Evolutionary conservation across 1,140 invertebrate genomes (phyloP), one percentile per base, ranked within the genome.

Genomic region (Octopus sinensis): DNA sequence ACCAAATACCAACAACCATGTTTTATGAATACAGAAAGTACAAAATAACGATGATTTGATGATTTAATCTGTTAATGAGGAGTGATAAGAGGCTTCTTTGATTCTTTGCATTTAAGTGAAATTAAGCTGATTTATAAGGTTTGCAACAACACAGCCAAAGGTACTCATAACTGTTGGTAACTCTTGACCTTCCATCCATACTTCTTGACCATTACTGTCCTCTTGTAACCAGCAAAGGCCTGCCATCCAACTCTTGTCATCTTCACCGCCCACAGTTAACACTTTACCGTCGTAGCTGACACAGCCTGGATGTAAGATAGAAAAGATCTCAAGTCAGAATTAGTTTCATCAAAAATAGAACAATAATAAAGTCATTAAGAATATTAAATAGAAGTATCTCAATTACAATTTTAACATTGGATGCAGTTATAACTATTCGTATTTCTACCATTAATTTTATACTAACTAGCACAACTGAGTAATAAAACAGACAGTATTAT

Each of bases 241-340:
- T 10, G 88, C 89, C 89, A 90, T 90, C 89, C 89, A 90, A 83
- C 88, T 89, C 78, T 89, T 89, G 82, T 90, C 89, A 83, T 90
- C 89, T 79, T 90, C 88, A 6, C 88, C 88, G 52, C 89, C 89
- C 13, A 90, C 87, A 9, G 89, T 86, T 54, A 89, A 79, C 23
- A 90, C 86, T 4, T 85, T 89, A 76, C 87, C 86, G 4, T 85
- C 85, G 79, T 88, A 89, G 78, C 89, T 90, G 23, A 90, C 89
- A 12, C 89, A 86, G 54, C 88, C 88, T 89, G 81, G 4, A 80
- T 30, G 43, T 6, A 53, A 77, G 30, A 77, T 43, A 77, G 75
- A 13, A 76, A 76, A 76, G 4, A 62, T 12, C 9, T 62, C 17
- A 12, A 12, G 17, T 62, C 56, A 62, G 17, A 62, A 62, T 12